These are phyloP conservation scores for Monopterus albus DNA, from an alignment of 2,113 vertebrate genomes.

Conservation along the genomic window DNA sequence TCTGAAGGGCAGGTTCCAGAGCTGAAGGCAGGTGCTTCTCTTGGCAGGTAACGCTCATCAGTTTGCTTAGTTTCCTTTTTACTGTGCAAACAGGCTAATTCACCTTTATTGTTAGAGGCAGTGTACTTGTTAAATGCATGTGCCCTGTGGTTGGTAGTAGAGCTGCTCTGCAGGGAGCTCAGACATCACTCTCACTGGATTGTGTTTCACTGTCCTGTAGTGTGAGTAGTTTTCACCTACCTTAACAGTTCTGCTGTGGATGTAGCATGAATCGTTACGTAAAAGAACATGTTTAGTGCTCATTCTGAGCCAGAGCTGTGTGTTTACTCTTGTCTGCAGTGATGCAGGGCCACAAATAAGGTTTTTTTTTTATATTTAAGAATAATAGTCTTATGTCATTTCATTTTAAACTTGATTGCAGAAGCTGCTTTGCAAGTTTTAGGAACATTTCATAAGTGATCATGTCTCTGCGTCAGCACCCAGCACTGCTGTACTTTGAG, in stretches of 20 bases:
- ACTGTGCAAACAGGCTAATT: no score
- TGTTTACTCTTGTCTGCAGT: conserved; percentile 6
- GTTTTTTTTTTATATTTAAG: no score
- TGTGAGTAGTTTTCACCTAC: conserved; percentile 56
- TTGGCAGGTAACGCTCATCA: conserved; percentile 64
- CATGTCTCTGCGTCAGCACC: no score
- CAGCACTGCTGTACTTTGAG: background rate
- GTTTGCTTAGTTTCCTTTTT: background rate
- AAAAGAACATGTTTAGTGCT: background rate
- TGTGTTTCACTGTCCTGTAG: conserved; percentile 60
- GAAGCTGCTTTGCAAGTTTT: background rate
- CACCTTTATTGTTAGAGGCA: background rate
- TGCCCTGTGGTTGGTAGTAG: conserved; percentile 30
- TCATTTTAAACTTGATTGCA: background rate
- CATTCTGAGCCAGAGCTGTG: conserved; percentile 18
- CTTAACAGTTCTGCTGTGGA: conserved; percentile 37
- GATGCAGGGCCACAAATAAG: no score
- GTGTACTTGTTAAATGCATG: background rate
- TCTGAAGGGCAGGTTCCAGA: conserved; percentile 56
- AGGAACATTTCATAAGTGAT: background rate
- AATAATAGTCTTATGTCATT: no score
- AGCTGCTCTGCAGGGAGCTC: conserved; percentile 4
- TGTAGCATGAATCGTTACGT: conserved; percentile 38
- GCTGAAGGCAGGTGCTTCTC: conserved; percentile 40
- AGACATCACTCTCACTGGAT: conserved; percentile 25